Evolutionary conservation across 2,113 vertebrate genomes (phyloP).

Genomic region (Antechinus flavipes): DNA sequence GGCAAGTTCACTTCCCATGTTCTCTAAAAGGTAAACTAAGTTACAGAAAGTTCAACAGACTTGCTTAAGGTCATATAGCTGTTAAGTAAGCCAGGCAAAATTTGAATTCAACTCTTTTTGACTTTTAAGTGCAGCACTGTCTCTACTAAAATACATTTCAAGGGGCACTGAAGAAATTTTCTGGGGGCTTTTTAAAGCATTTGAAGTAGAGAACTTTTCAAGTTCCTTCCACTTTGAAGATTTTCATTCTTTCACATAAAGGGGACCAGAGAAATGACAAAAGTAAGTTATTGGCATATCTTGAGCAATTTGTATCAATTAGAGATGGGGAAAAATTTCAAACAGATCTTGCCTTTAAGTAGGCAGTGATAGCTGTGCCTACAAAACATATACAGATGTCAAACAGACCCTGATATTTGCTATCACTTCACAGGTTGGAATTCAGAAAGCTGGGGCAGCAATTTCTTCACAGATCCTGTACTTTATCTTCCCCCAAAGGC

Average conservation of each 20-base stretch:
- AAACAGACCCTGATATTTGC: not conserved
- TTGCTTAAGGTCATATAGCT: not conserved
- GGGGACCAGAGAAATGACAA: not conserved
- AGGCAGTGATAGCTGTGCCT: not conserved
- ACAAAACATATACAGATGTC: not conserved
- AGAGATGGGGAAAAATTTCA: not conserved
- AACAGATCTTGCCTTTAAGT: not conserved
- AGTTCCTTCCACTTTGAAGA: not conserved
- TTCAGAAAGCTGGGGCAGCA: not conserved
- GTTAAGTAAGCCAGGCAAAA: not conserved
- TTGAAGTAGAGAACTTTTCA: not conserved
- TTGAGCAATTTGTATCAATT: not conserved
- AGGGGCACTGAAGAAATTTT: not conserved
- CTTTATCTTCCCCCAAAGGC: constrained; percentile 23
- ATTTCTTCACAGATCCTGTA: not conserved
- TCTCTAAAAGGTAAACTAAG: not conserved
- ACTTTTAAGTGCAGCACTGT: not conserved
- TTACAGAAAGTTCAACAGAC: not conserved
- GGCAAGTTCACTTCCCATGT: not conserved
- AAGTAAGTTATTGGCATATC: not conserved
- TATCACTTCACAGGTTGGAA: not conserved
- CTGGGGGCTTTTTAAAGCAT: not conserved
- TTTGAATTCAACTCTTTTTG: not conserved
- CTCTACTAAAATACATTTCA: not conserved
- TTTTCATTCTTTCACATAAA: not conserved